Conservation (phyloP, 64 coral and sea anemone genomes). For the Stichodactyla helianthus region DNA sequence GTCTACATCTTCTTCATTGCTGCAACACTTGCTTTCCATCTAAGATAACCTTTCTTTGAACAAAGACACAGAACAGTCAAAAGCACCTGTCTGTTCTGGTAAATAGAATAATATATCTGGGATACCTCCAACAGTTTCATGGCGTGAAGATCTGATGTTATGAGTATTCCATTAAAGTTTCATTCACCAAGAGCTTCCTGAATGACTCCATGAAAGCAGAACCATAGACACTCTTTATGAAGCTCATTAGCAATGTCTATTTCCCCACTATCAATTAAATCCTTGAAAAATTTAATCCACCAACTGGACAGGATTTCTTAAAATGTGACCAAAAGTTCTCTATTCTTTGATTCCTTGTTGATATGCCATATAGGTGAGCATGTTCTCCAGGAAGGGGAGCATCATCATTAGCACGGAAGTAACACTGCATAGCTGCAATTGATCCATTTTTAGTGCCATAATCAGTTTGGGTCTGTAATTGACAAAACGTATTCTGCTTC, state of each 20-base stretch:
- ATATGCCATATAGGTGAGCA: constrained; percentile 40
- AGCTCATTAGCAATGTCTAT: constrained; percentile 32
- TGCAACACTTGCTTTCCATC: background rate
- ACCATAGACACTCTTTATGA: constrained; percentile 65
- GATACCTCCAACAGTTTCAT: constrained; percentile 55
- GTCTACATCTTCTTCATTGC: constrained; percentile 12
- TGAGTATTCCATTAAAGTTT: constrained; percentile 62
- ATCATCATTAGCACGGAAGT: constrained; percentile 36
- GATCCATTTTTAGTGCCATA: constrained; percentile 50
- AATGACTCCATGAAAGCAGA: constrained; percentile 60
- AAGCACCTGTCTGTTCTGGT: constrained; percentile 28
- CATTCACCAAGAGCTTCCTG: constrained; percentile 49
- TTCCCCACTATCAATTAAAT: constrained; percentile 45
- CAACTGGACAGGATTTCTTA: constrained; percentile 43
- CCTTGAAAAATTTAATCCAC: constrained; percentile 76
- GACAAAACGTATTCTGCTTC: constrained; percentile 9
- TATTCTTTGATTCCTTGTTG: constrained; percentile 34
- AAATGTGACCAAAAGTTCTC: constrained; percentile 69
- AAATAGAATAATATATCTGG: constrained; percentile 41
- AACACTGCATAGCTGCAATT: constrained; percentile 34
- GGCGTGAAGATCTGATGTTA: constrained; percentile 40
- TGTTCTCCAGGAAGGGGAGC: constrained; percentile 19
- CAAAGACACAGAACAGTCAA: constrained; percentile 23
- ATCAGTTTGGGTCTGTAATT: constrained; percentile 16
- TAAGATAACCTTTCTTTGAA: constrained; percentile 12